Conservation (phyloP, 2,797 vertebrate species). For the Cynodonichthys magdalenae region DNA sequence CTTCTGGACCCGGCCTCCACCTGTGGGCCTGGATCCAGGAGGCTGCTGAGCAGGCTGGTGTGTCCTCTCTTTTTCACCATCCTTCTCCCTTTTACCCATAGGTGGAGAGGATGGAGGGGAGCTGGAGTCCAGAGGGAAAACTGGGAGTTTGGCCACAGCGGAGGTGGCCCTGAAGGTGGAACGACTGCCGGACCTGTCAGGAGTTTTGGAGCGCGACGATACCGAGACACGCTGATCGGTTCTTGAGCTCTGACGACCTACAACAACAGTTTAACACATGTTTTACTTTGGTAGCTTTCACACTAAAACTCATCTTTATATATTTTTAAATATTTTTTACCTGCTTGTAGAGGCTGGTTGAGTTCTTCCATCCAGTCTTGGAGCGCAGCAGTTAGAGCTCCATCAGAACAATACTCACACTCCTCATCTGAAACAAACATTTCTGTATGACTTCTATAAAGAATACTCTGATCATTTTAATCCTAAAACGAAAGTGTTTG, state of each 20-base stretch:
- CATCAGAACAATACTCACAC: slow-evolving; percentile 81
- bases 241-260: slow-evolving; percentile 75
- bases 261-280: neutral
- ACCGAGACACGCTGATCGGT: slow-evolving; percentile 67
- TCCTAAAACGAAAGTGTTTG: neutral
- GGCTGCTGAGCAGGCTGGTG: slow-evolving; percentile 30
- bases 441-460: neutral
- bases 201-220: slow-evolving; percentile 61
- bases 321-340: slow-evolving; percentile 56
- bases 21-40: slow-evolving; percentile 44
- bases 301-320: too few relatives aligned
- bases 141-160: slow-evolving; percentile 66
- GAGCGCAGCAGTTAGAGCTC: slow-evolving; percentile 82
- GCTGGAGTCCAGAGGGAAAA: slow-evolving; percentile 68
- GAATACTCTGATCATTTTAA: too few relatives aligned
- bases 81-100: slow-evolving; percentile 44
- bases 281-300: neutral
- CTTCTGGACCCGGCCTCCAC: slow-evolving; percentile 54
- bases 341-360: slow-evolving; percentile 82
- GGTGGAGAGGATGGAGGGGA: slow-evolving; percentile 67
- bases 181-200: slow-evolving; percentile 64
- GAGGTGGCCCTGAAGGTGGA: slow-evolving; percentile 49
- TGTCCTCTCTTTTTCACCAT: slow-evolving; percentile 44
- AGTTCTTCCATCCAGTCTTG: slow-evolving; percentile 87
- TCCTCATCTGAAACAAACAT: slow-evolving; percentile 63